Evolutionary conservation across 2,113 vertebrate genomes (phyloP).

Genomic region (Pelvicachromis taeniatus): DNA sequence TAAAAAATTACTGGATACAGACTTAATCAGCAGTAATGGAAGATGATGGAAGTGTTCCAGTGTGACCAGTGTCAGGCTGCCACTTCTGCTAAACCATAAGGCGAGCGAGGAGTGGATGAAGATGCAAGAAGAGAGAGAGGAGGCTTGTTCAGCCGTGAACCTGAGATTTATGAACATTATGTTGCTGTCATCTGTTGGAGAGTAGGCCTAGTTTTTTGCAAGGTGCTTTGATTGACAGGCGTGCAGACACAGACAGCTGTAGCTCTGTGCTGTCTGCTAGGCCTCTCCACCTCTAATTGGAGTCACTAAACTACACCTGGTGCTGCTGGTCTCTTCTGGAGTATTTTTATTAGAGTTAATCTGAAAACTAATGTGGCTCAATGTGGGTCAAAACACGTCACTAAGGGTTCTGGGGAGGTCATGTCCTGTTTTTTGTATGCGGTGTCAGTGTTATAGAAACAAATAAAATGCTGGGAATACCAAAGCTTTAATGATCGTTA

Average conservation of each 20-base stretch:
- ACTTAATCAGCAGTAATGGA: not conserved
- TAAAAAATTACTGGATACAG: not conserved
- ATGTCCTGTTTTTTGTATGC: not conserved
- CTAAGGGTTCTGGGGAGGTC: not conserved
- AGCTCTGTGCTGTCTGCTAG: not conserved
- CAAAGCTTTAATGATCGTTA: not conserved
- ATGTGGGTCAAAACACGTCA: not conserved
- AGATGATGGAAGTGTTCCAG: not conserved
- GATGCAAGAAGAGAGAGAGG: accelerated
- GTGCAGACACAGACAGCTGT: not conserved
- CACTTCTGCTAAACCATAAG: not conserved
- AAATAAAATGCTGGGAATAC: not conserved
- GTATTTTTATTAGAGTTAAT: not conserved
- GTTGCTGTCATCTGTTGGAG: not conserved
- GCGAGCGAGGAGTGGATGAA: not conserved
- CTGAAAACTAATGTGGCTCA: not conserved
- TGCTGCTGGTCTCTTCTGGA: not conserved
- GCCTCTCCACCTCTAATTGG: not conserved
- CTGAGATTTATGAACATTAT: not conserved
- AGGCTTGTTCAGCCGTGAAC: not conserved
- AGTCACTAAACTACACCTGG: not conserved
- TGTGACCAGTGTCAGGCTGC: not conserved
- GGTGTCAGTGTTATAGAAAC: not conserved
- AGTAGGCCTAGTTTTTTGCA: not conserved
- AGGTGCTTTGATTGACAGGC: not conserved